A percentile compares a stretch with the other conserved stretches of the same genome.
Conservation (phyloP, 1,140 invertebrate species). For the Druon quercuslanigerum region DNA sequence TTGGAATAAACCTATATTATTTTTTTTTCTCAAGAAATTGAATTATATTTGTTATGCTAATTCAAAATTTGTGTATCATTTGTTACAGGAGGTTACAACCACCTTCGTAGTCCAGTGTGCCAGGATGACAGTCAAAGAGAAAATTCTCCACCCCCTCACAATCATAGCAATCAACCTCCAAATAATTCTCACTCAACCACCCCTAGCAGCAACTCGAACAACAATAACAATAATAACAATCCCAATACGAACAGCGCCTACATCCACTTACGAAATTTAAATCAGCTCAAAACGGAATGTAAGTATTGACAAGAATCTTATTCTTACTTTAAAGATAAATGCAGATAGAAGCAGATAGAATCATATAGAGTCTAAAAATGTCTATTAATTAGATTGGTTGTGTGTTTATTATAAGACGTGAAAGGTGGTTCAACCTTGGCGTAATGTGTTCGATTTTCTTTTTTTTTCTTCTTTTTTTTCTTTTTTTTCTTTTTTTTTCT, state of each 20-base stretch:
- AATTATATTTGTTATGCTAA: not conserved
- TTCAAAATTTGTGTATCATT: not conserved
- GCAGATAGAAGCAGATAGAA: not conserved
- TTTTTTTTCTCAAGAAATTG: not conserved
- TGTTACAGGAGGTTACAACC: constrained; percentile 76
- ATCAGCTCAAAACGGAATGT: constrained; percentile 73
- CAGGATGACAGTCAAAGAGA: constrained; percentile 75
- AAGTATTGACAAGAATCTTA: constrained; percentile 47
- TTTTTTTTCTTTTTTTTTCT: too few relatives aligned
- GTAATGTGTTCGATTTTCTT: not conserved
- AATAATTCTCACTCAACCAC: constrained; percentile 66
- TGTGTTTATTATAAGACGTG: too few relatives aligned
- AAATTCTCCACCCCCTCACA: constrained; percentile 73
- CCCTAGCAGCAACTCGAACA: constrained; percentile 61
- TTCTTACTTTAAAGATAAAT: not conserved
- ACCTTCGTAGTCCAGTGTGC: constrained; percentile 76
- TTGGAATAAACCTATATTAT: not conserved
- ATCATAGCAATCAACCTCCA: constrained; percentile 66
- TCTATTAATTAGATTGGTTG: too few relatives aligned
- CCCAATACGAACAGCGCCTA: constrained; percentile 69
- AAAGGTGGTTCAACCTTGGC: too few relatives aligned
- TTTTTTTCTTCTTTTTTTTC: too few relatives aligned
- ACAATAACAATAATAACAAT: constrained; percentile 70
- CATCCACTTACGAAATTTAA: constrained; percentile 71
- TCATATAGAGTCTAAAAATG: too few relatives aligned